Evolutionary conservation across 2,888 invertebrate species (phyloP).

Genomic region (Aleiodes alternator): DNA sequence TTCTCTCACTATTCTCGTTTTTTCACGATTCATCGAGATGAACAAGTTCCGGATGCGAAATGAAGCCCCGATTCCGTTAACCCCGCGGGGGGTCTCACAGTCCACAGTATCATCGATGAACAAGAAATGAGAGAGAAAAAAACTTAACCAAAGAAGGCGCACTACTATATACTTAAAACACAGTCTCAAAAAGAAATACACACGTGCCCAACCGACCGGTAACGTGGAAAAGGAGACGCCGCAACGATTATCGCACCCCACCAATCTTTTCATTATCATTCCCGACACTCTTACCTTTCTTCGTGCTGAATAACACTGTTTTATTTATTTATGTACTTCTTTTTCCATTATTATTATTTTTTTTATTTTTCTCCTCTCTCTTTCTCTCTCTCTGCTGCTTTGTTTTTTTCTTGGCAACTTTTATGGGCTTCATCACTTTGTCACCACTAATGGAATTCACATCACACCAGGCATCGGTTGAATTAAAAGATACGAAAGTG

Average conservation of each 20-base stretch:
- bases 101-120: constrained; percentile 52
- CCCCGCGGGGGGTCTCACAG: constrained; percentile 65
- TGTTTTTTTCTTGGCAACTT: neutral
- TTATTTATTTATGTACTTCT: constrained; percentile 18
- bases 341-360: constrained; percentile 11
- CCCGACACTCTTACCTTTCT: constrained; percentile 64
- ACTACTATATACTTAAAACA: constrained; percentile 10
- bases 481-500: neutral
- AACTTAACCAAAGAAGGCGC: constrained; percentile 46
- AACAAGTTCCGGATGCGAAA: constrained; percentile 11
- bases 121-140: constrained; percentile 55
- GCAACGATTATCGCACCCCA: constrained; percentile 66
- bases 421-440: constrained; percentile 18
- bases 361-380: neutral
- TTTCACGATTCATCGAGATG: neutral
- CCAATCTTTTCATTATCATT: constrained; percentile 72
- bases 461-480: neutral
- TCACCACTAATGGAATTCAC: constrained; percentile 14
- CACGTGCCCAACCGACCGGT: constrained; percentile 40
- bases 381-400: neutral
- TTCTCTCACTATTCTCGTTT: neutral
- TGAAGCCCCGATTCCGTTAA: constrained; percentile 61
- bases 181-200: constrained; percentile 35
- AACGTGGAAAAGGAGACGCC: constrained; percentile 56
- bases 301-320: constrained; percentile 40